Percentiles rank a stretch among this genome's conserved stretches.
Evolutionary conservation across 2,888 invertebrate genomes (phyloP).

Genomic region (Apocheima hispidaria): DNA sequence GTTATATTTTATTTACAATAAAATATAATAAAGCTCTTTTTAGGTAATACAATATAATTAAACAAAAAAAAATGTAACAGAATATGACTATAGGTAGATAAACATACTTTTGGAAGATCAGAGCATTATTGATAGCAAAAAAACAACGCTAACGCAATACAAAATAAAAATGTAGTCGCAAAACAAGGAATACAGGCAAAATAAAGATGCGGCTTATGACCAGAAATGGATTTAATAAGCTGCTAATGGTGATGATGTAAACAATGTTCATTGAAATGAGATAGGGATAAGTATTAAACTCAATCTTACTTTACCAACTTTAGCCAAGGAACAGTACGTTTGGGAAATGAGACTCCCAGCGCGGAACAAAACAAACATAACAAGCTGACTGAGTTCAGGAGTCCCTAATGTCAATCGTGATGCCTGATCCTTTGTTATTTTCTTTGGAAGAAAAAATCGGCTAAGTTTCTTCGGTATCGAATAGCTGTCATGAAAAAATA

Average conservation of each 20-base stretch:
- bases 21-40: too few relatives aligned
- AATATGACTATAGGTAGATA: too few relatives aligned
- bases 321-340: conserved; percentile 25
- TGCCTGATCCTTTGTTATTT: conserved; percentile 44
- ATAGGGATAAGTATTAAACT: neutral
- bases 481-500: conserved; percentile 42
- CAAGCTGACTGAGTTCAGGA: conserved; percentile 41
- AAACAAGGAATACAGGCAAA: too few relatives aligned
- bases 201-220: neutral
- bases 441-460: conserved; percentile 38
- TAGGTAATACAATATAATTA: too few relatives aligned
- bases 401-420: conserved; percentile 42
- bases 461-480: conserved; percentile 39
- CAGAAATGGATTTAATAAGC: neutral
- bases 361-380: conserved; percentile 42
- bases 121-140: too few relatives aligned
- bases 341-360: conserved; percentile 29
- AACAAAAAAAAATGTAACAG: too few relatives aligned
- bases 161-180: neutral
- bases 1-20: too few relatives aligned
- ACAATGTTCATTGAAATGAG: neutral
- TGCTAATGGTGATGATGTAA: neutral
- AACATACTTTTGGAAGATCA: too few relatives aligned
- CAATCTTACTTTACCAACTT: conserved; percentile 14
- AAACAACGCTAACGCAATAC: too few relatives aligned